Base-by-base conservation (phyloP, 1,140 invertebrate genomes). In the Drosophila hydei region DNA sequence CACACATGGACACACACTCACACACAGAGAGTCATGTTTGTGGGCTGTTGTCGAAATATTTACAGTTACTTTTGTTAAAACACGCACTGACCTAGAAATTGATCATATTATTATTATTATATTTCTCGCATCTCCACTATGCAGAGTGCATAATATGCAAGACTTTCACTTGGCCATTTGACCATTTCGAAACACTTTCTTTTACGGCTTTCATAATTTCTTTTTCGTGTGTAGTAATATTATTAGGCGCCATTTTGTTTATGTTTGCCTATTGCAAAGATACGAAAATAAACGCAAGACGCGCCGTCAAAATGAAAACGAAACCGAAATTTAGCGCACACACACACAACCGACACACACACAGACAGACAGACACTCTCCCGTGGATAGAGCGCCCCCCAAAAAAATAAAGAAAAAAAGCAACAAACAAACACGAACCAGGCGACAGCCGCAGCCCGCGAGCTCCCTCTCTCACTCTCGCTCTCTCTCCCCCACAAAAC, bases 171-270 rank as follows among this genome's bases (percentile, higher is more conserved):
- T 85, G 79, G 55, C n/a, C 43, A 18, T 65, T 81, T 79, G 73
- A 45, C 63, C 70, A 83, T 88, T 89, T 88, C 83, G 79, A 89
- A 80, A 89, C 84, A 89, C 85, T 89, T 89, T 89, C 84, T 89
- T 89, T 84, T 74, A 27, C 68, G 60, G 79, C 83, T 88, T 88
- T 88, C 83, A 88, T 88, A 88, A 88, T 88, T 88, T 88, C 83
- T 88, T 88, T 87, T 71, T 63, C 45, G 60, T 69, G 25, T 70
- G 59, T 61, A 84, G 81, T 87, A 81, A 81, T 75, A 71, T 65
- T 71, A 70, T 70, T 64, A 84, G 80, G 80, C 80, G 76, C 80
- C 77, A 88, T 88, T 87, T 88, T 78, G 70, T 69, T 67, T 70
- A 12, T 62, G 56, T 68, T 77, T 88, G 80, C 27, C 78, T 78